phyloP scores from a whole-genome alignment of 2,113 vertebrate species.

The Macaca mulatta region DNA sequence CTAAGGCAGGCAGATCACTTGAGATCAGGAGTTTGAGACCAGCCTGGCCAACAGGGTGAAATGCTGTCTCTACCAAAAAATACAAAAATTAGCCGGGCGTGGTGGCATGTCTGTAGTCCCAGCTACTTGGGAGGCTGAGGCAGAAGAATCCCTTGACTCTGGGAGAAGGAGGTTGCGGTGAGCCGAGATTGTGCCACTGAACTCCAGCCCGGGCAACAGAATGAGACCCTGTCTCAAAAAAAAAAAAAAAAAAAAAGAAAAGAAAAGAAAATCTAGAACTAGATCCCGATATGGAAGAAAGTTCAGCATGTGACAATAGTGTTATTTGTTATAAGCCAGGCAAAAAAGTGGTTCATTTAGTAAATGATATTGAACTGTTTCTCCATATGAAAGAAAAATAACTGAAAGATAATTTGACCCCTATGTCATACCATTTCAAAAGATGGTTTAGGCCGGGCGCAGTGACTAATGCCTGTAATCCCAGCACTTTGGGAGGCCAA shows the following conservation, averaged over 20 bases:
- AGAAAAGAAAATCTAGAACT: not conserved
- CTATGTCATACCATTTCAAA: not conserved
- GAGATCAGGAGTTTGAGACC: not conserved
- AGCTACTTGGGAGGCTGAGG: not conserved
- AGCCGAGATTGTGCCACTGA: not conserved
- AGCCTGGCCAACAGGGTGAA: not conserved
- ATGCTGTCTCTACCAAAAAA: not conserved
- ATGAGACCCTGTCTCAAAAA: too few species aligned
- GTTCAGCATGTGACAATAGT: not conserved
- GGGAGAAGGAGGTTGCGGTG: not conserved
- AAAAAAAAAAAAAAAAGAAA: too few species aligned
- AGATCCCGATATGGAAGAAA: not conserved
- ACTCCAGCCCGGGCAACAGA: not conserved
- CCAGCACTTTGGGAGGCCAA: too few species aligned
- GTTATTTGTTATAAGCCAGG: not conserved
- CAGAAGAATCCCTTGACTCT: not conserved
- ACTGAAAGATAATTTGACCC: not conserved
- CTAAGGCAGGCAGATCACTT: accelerated
- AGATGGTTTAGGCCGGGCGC: too few species aligned
- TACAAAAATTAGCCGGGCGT: not conserved
- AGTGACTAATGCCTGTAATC: too few species aligned
- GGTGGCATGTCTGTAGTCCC: not conserved
- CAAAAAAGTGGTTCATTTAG: not conserved
- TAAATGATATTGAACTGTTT: not conserved
- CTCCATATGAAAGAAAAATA: too few species aligned